phyloP scores from a whole-genome alignment of 2,797 vertebrate genomes.

The Danio tinwini region DNA sequence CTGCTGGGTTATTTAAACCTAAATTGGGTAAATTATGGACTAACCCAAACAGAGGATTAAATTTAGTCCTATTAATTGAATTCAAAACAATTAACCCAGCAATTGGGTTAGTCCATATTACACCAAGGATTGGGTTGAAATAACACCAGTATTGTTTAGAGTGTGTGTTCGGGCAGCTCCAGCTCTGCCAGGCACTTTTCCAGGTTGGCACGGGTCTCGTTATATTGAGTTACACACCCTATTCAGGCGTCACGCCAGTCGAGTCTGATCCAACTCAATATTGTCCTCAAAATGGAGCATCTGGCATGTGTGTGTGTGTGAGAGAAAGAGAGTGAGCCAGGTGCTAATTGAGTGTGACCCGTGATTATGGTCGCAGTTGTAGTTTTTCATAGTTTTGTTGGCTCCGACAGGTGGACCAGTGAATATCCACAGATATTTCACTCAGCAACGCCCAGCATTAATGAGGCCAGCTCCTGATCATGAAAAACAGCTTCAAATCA shows the following conservation, averaged over 20 bases:
- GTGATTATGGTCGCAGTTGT: constrained; percentile 34
- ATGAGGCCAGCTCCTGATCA: constrained; percentile 20
- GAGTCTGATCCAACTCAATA: constrained; percentile 26
- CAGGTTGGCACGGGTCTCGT: constrained; percentile 53
- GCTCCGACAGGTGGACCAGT: constrained; percentile 18
- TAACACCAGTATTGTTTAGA: no score
- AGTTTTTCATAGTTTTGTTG: constrained; percentile 31
- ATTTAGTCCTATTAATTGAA: no score
- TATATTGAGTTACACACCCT: constrained; percentile 44
- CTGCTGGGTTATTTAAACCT: no score
- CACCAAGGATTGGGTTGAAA: no score
- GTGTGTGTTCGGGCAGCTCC: constrained; percentile 36
- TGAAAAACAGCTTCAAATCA: constrained; percentile 4
- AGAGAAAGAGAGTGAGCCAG: background rate
- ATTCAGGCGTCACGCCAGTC: constrained; percentile 40
- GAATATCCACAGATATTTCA: constrained; percentile 34
- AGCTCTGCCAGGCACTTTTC: constrained; percentile 42
- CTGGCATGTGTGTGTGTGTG: background rate
- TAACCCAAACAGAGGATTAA: no score
- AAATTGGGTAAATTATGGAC: no score
- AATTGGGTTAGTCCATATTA: no score
- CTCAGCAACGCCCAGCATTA: constrained; percentile 32
- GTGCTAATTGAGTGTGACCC: constrained; percentile 36
- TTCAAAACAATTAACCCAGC: no score
- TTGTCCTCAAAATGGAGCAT: constrained; percentile 31